Evolutionary conservation across 2,113 vertebrate species (phyloP).

Genomic region (Callocephalon fimbriatum): DNA sequence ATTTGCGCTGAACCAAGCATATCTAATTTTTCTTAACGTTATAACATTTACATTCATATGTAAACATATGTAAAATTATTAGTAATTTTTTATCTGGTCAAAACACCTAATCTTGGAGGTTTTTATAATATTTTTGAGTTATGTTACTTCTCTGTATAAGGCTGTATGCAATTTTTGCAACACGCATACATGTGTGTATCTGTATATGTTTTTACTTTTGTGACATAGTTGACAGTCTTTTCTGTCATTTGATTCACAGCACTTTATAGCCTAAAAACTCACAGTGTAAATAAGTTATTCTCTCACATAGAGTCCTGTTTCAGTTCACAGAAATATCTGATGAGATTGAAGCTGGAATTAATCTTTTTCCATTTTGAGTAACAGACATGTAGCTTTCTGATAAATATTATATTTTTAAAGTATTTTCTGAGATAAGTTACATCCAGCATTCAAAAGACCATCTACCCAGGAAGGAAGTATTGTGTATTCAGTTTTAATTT

Average conservation of each 20-base stretch:
- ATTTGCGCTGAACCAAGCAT: not conserved
- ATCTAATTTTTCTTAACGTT: not conserved
- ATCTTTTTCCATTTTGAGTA: not conserved
- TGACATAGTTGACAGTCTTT: not conserved
- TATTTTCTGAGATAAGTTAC: not conserved
- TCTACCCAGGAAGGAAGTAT: not conserved
- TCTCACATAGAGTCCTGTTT: not conserved
- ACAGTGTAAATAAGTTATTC: not conserved
- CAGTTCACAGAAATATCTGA: not conserved
- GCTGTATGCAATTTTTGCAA: not conserved
- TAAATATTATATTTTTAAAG: not conserved
- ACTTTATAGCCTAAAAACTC: not conserved
- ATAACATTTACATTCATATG: not conserved
- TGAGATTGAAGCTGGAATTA: not conserved
- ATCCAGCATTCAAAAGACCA: not conserved
- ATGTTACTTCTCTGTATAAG: not conserved
- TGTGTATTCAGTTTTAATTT: not conserved
- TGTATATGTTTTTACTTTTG: not conserved
- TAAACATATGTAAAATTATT: fast-evolving
- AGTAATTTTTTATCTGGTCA: not conserved
- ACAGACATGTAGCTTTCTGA: not conserved
- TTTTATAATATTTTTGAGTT: not conserved
- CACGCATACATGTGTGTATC: fast-evolving
- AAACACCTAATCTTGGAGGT: not conserved
- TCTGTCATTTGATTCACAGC: not conserved